phyloP scores from a whole-genome alignment of 2,797 vertebrate species.

The Synaphobranchus kaupii region DNA sequence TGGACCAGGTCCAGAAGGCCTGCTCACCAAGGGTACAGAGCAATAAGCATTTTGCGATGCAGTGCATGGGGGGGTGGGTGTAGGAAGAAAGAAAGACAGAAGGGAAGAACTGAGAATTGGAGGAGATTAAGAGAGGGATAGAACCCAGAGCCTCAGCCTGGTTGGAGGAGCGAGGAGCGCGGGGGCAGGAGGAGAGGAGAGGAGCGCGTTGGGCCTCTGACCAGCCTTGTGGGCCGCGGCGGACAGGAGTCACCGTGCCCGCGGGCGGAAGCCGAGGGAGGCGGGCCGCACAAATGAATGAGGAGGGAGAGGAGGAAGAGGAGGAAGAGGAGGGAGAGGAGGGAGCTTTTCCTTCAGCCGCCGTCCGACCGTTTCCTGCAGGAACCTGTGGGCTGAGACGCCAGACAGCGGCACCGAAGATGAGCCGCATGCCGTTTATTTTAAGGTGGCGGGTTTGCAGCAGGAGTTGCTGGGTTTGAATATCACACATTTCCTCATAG shows the following conservation, averaged over 20 bases:
- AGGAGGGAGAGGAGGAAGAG: neutral
- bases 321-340: neutral
- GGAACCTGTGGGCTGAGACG: neutral
- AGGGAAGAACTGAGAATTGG: neutral
- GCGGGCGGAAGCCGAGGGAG: neutral
- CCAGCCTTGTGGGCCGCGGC: slow-evolving; percentile 5
- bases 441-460: neutral
- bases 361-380: neutral
- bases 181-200: slow-evolving; percentile 8
- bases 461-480: neutral
- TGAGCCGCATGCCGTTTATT: neutral
- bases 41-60: slow-evolving; percentile 62
- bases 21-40: slow-evolving; percentile 62
- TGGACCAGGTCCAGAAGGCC: slow-evolving; percentile 51
- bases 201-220: slow-evolving; percentile 1
- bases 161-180: neutral
- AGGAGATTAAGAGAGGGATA: slow-evolving; percentile 13
- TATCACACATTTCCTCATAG: neutral
- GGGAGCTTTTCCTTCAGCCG: neutral
- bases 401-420: neutral
- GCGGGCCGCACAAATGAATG: neutral
- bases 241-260: slow-evolving; percentile 13
- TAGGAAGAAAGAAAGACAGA: slow-evolving; percentile 47
- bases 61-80: slow-evolving; percentile 49
- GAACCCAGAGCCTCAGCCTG: neutral